Conservation (phyloP, 2,113 vertebrate species). For the Bos taurus region DNA sequence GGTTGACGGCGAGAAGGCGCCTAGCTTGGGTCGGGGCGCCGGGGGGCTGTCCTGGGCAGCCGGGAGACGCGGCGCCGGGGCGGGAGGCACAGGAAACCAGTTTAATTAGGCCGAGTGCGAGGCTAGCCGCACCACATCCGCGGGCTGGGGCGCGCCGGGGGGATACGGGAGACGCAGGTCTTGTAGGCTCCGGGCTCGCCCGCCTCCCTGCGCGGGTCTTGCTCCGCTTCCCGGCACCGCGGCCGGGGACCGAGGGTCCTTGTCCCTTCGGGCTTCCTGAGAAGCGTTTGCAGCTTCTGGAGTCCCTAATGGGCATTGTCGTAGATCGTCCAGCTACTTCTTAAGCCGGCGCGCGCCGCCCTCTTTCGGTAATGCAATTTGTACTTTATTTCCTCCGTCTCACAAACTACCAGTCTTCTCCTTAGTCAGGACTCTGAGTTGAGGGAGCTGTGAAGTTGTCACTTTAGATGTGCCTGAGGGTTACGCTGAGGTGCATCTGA, state of each 20-base stretch:
- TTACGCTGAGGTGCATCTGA: neutral
- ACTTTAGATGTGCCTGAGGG: neutral
- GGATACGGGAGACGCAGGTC: neutral
- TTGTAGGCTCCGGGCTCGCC: neutral
- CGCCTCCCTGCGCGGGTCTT: neutral
- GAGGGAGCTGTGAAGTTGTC: neutral
- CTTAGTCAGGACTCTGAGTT: neutral
- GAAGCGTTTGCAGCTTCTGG: neutral
- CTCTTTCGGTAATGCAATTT: neutral
- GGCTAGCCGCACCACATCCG: conserved; percentile 18
- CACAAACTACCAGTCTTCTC: neutral
- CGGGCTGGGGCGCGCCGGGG: neutral
- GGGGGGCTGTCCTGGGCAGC: neutral
- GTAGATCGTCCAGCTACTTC: neutral
- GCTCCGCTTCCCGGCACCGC: neutral
- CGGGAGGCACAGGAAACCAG: conserved; percentile 20
- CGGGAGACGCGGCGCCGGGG: neutral
- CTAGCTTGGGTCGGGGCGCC: neutral
- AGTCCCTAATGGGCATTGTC: neutral
- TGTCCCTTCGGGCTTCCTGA: neutral
- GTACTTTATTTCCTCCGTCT: neutral
- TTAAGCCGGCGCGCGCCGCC: neutral
- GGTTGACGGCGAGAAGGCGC: neutral
- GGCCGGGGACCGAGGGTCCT: neutral
- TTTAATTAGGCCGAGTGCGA: neutral